Conservation (phyloP, 1,140 invertebrate genomes). For the Paracyclopina nana region DNA sequence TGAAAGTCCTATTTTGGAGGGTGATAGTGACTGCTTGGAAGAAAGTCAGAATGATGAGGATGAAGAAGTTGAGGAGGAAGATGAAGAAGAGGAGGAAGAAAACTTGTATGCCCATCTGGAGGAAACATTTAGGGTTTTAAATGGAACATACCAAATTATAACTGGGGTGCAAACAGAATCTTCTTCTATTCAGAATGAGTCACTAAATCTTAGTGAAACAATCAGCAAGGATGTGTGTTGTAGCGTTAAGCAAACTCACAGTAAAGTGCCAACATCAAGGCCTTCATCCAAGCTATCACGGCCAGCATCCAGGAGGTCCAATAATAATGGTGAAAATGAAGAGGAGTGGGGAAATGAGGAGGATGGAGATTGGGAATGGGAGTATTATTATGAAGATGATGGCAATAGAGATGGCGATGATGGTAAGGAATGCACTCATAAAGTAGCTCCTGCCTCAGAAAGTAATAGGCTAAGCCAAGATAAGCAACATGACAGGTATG, state of each 20-base stretch:
- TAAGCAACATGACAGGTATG: background rate
- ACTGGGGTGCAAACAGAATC: background rate
- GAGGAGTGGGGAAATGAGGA: background rate
- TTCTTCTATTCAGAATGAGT: background rate
- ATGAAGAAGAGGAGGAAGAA: background rate
- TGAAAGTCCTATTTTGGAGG: background rate
- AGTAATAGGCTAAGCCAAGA: background rate
- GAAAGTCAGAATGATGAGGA: background rate
- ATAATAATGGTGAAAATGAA: background rate
- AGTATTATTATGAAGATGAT: background rate
- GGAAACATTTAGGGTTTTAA: slow-evolving; percentile 8
- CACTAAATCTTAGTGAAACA: background rate
- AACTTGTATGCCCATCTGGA: slow-evolving; percentile 10
- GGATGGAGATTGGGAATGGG: too few species aligned
- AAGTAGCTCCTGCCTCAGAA: too few species aligned
- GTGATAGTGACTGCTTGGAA: background rate
- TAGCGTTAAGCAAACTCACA: background rate
- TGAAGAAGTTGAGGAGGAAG: background rate
- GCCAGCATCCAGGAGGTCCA: background rate
- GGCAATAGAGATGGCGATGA: background rate
- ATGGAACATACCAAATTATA: slow-evolving; percentile 8
- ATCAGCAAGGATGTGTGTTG: background rate
- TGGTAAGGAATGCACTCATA: background rate
- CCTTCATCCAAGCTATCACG: background rate
- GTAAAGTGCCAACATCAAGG: background rate